A percentile compares a stretch with the other conserved stretches of the same genome.
Evolutionary conservation across 2,113 vertebrate genomes (phyloP).

Genomic region (Amblyopsis rosae): DNA sequence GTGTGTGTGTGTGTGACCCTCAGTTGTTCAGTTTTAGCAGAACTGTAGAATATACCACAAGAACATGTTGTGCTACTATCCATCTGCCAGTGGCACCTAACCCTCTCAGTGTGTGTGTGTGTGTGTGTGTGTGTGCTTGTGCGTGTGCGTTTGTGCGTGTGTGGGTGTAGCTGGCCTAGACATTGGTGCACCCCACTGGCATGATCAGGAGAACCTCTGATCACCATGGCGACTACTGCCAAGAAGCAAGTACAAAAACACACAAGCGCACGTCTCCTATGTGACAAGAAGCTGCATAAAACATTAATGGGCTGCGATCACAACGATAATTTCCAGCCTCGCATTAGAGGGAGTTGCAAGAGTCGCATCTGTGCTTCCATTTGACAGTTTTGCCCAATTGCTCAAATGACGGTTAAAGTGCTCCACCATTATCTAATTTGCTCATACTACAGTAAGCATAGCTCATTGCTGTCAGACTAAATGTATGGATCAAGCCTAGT

Average conservation of each 20-base stretch:
- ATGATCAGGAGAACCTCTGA: slow-evolving; percentile 46
- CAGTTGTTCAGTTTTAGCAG: slow-evolving; percentile 39
- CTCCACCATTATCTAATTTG: slow-evolving; percentile 10
- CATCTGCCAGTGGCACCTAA: slow-evolving; percentile 49
- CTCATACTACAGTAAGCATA: not conserved
- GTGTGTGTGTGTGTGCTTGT: slow-evolving; percentile 9
- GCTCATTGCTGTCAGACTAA: not conserved
- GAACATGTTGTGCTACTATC: slow-evolving; percentile 45
- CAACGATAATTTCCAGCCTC: slow-evolving; percentile 41
- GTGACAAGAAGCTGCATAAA: slow-evolving; percentile 34
- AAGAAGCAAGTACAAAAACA: slow-evolving; percentile 23
- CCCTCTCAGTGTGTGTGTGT: slow-evolving; percentile 22
- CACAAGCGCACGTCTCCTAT: slow-evolving; percentile 29
- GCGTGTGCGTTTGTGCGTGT: not conserved
- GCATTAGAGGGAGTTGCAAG: slow-evolving; percentile 30
- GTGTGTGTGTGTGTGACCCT: slow-evolving; percentile 31
- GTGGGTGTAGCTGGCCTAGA: slow-evolving; percentile 5
- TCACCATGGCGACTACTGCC: slow-evolving; percentile 58
- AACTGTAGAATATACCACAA: slow-evolving; percentile 40
- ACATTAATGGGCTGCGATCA: slow-evolving; percentile 42
- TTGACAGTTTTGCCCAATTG: slow-evolving; percentile 3
- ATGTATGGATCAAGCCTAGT: no score
- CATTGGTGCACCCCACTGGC: slow-evolving; percentile 31
- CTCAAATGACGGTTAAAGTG: not conserved
- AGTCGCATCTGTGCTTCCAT: slow-evolving; percentile 30